Base-by-base conservation (phyloP, 1,140 invertebrate species). In the Chrysoperla carnea region DNA sequence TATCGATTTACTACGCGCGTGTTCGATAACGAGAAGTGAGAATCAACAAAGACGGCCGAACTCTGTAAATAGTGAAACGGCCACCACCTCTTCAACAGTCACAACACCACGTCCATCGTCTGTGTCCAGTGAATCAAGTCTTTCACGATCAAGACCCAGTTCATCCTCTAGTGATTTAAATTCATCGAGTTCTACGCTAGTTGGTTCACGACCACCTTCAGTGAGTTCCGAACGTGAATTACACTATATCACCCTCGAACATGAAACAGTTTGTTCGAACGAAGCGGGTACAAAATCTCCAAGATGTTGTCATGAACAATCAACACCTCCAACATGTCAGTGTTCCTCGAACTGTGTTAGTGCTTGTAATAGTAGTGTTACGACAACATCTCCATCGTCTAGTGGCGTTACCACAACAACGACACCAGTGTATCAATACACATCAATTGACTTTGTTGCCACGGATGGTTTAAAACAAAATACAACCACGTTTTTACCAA, bases 381-480 rank as follows among this genome's bases (percentile, higher is more conserved):
- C 45, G 9, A 50, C 41, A 33, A 45, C 23, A 17, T 41, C 29
- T 37, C 8, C 46, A n/a, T 40, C 29, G 35, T 37, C 33, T 39
- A 41, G 41, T 58, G 58, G 8, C 57, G 62, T 31, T 64, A 59
- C 63, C n/a, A 58, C 59, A 29, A 54, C 61, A 14, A 49, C 53
- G 45, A 58, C 62, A 48, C 59, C 66, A 41, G 55, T 66, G 36
- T 73, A 76, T 50, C 66, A 61, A 29, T 81, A 81, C 56, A 76
- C 76, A n/a, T 71, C 78, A 59, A 80, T 81, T 43, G 77, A 81
- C 59, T 81, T 81, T 55, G 67, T 67, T 8, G 75, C 76, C 59
- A 69, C 67, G 45, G 69, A 70, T 45, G 61, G 56, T 23, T 46
- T 68, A 42, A 69, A 63, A 45, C 61, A 64, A 45, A 35, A 36